Evolutionary conservation across 1,140 invertebrate genomes (phyloP), one percentile per base, ranked within the genome.

Genomic region (Scaptomyza graminum): DNA sequence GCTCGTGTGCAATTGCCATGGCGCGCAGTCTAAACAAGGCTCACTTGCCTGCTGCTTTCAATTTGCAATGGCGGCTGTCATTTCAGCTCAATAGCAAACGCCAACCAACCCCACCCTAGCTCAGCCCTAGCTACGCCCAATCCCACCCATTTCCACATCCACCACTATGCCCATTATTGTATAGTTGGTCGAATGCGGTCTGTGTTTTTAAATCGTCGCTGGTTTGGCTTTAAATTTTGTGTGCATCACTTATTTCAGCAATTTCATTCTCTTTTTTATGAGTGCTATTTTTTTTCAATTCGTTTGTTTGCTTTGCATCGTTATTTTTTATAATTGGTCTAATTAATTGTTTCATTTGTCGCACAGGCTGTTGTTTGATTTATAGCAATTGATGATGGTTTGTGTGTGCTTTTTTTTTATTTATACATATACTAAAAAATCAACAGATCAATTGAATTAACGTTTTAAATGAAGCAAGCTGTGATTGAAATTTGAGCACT

Each of bases 31-130:
- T 85, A 85, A 85, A 85, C 82, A 85, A 87, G 82, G 78, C 82
- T 85, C 82, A 81, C 82, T 85, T 85, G 78, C 82, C 71, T 74
- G 64, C 68, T 85, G 82, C 81, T 87, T 85, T 85, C 82, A 85
- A 85, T 85, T 85, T 87, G 83, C 78, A 88, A 88, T 82, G 82
- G 71, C 68, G 76, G 71, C 82, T 87, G 83, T 87, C 82, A 87
- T 88, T 88, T 88, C 84, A 88, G 72, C 83, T 88, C 83, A 87
- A 87, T 88, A 88, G 79, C 83, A 68, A 65, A 50, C 12, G 12
- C 44, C 46, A 22, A 25, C 16, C 47, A 18, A 15, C 1, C 13
- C 8, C 49, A 39, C n/a, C 4, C 15, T 15, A 3, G 9, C 13
- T 2, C 28, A 15, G 5, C 13, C 51, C 13, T 0, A 22, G 6